These are phyloP conservation scores for Onychomys leucogaster DNA, from an alignment of 2,797 vertebrate genomes.

Conservation along the genomic window DNA sequence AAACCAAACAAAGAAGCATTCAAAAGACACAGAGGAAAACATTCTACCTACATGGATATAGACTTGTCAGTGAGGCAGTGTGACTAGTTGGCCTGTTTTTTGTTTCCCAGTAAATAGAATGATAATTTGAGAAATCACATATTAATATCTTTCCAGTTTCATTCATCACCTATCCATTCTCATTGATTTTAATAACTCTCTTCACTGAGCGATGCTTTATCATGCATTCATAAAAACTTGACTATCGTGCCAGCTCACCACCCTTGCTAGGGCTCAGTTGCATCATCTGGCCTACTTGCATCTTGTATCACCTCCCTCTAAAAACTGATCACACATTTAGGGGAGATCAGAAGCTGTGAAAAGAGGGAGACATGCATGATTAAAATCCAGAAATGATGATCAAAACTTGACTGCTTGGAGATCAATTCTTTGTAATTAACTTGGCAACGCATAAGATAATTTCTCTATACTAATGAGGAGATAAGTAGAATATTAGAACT, in stretches of 20 bases:
- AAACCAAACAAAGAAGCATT: slow-evolving; percentile 53
- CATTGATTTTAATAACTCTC: slow-evolving; percentile 57
- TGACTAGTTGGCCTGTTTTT: neutral
- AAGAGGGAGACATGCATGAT: slow-evolving; percentile 47
- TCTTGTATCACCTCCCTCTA: neutral
- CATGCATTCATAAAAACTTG: slow-evolving; percentile 14
- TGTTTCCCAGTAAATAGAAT: slow-evolving; percentile 45
- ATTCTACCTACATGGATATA: neutral
- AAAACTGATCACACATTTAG: slow-evolving; percentile 26
- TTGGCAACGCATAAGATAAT: slow-evolving; percentile 57
- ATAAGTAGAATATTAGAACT: slow-evolving; percentile 67
- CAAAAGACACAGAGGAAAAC: slow-evolving; percentile 21
- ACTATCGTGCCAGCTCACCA: neutral
- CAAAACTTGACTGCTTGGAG: slow-evolving; percentile 50
- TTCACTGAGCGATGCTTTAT: slow-evolving; percentile 17
- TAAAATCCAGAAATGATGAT: slow-evolving; percentile 68
- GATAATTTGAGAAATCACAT: slow-evolving; percentile 38
- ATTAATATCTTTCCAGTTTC: slow-evolving; percentile 4
- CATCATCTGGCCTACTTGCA: neutral
- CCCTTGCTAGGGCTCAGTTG: neutral
- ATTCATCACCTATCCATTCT: slow-evolving; percentile 36
- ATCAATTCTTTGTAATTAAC: slow-evolving; percentile 76
- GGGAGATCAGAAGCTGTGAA: slow-evolving; percentile 54
- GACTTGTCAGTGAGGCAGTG: neutral
- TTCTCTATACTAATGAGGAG: slow-evolving; percentile 68